Base-by-base conservation (phyloP, 2,113 vertebrate species). In the Ovis aries region DNA sequence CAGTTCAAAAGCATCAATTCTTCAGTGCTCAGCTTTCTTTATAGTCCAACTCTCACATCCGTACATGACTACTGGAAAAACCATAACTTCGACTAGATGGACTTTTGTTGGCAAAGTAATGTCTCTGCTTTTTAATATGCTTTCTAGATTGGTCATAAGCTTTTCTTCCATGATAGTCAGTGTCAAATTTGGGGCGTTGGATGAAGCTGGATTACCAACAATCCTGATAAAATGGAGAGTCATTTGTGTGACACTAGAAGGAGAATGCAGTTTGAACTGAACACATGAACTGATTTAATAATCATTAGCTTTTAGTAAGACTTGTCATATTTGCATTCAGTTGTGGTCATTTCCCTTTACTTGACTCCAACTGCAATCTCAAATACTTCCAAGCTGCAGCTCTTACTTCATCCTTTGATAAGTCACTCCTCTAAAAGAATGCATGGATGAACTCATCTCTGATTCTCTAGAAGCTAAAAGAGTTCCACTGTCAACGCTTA, bases 381-480 rank as follows among this genome's bases (percentile, higher is more conserved):
- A 89, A 92, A 97, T 82, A 93, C 59, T 96, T 74, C 33, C n/a
- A 94, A 59, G 19, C 57, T 97, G 43, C 77, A 92, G 25, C 3
- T 94, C 36, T 48, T 95, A 87, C 74, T 95, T 94, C 97, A 94
- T 7, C 27, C 60, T 53, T 19, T 82, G 59, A 96, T 94, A 97
- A 48, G 31, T 90, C n/a, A 90, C 55, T 94, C 92, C 90, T 93
- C 62, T 84, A 94, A 97, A 13, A 98, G 97, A 71, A 90, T 48
- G 43, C 21, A 83, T 87, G 55, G 92, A 91, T 95, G 95, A 97
- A 90, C 87, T 88, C 53, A 97, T 81, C 84, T 1, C 0, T 71
- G 90, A 78, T 94, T 97, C 89, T 87, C 95, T 67, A 36, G 81
- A 93, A 97, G 85, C 60, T 88, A 91, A 95, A 71, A 88, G 36